Base-by-base conservation (phyloP, 1,140 invertebrate species). In the Caenorhabditis remanei region DNA sequence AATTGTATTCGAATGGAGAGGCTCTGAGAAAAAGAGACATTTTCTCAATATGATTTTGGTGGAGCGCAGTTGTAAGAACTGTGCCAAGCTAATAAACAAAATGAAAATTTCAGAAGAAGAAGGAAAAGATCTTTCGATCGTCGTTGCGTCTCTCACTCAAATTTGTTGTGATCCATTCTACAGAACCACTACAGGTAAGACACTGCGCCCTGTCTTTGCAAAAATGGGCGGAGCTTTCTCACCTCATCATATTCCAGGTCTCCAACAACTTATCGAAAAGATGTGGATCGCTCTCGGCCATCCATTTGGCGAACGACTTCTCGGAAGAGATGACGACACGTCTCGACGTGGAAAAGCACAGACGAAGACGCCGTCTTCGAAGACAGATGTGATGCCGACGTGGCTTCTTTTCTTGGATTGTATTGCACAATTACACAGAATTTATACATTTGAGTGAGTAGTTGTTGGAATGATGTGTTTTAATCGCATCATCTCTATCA, bases 391-490 rank as follows among this genome's bases (percentile, higher is more conserved):
- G 21, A 46, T 24, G 9, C 86, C 86, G 9, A 83, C 86, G 46
- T 87, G 67, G 50, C 79, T 87, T 16, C 86, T 87, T 40, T 87
- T 87, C 41, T 41, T 87, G 13, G 86, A 87, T 55, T 87, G 86
- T 83, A 32, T 87, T 56, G 43, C 86, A 16, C 86, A 87, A 56
- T n/a, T 87, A 14, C 75, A 55, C 19, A 24, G 86, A 55, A 56
- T 83, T 21, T 87, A 83, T 56, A 71, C 75, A 40, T 79, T 67
- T 14, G 65, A 87, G 86, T 87, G 43, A 82, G 85, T 56, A 9
- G 11, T 6, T 14, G 41, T 16, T 9, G 46, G 1, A 50, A 53
- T 6, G 19, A 50, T 6, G n/a, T 8, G 11, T 21, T 53, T 53
- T 53, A 3, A n/a, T n/a, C n/a, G n/a, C n/a, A n/a, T n/a, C n/a